A percentile compares a stretch with the other conserved stretches of the same genome.
Evolutionary conservation across 64 coral and sea anemone species (phyloP).

Genomic region (Pocillopora damicornis): DNA sequence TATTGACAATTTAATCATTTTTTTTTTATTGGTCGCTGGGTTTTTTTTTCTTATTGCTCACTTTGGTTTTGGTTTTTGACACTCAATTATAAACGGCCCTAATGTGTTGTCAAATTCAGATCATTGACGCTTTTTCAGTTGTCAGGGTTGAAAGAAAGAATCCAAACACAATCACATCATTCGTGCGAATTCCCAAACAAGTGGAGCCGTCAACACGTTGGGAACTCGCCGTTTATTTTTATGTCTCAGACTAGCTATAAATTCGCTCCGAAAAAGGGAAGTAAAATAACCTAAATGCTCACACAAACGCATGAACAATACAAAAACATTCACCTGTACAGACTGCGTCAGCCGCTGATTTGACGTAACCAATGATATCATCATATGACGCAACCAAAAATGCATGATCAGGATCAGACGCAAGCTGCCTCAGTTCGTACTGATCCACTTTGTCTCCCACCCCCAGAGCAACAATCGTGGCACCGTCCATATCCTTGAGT

Average conservation of each 20-base stretch:
- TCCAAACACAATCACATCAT: too few species aligned
- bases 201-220: too few species aligned
- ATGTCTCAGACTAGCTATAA: not conserved
- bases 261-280: not conserved
- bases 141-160: too few species aligned
- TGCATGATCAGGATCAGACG: slow-evolving; percentile 92
- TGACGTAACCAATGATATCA: slow-evolving; percentile 82
- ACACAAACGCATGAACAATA: not conserved
- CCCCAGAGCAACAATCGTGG: slow-evolving; percentile 83
- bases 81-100: too few species aligned
- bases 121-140: too few species aligned
- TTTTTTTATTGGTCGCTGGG: too few species aligned
- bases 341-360: slow-evolving; percentile 74
- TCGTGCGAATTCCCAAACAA: too few species aligned
- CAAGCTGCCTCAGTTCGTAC: slow-evolving; percentile 78
- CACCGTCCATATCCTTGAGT: slow-evolving; percentile 88
- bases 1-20: too few species aligned
- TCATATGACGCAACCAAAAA: slow-evolving; percentile 80
- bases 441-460: slow-evolving; percentile 80
- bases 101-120: too few species aligned
- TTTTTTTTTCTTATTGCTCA: too few species aligned
- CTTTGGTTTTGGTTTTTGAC: too few species aligned
- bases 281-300: not conserved
- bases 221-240: too few species aligned
- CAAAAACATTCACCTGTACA: slow-evolving; percentile 51